phyloP scores from a whole-genome alignment of 2,888 invertebrate genomes.

The Clivina fossor region DNA sequence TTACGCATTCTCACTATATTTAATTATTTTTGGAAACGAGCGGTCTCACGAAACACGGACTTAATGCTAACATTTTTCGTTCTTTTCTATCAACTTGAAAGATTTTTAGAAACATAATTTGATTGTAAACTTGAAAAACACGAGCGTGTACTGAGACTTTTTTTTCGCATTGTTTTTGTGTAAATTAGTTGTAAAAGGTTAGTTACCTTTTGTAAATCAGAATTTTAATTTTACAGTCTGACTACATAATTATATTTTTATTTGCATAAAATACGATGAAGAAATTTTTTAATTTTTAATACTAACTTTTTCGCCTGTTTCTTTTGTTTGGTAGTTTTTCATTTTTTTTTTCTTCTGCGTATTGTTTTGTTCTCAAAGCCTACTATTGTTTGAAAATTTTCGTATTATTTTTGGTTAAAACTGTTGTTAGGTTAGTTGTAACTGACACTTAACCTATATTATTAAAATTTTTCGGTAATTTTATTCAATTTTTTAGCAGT shows the following conservation, averaged over 20 bases:
- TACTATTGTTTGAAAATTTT: no score
- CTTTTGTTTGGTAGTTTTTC: no score
- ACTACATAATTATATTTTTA: conserved; percentile 17
- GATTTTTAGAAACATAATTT: no score
- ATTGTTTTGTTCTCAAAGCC: conserved; percentile 4
- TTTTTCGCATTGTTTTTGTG: conserved; percentile 10
- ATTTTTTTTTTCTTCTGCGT: conserved; percentile 4
- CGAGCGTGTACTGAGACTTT: background rate
- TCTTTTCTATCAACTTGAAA: no score
- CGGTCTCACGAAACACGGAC: conserved; percentile 4
- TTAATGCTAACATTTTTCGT: no score
- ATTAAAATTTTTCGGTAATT: no score
- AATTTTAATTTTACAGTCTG: conserved; percentile 20
- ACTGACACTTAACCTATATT: conserved; percentile 9
- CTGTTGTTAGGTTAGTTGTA: background rate
- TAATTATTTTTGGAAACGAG: conserved; percentile 25
- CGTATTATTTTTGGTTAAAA: no score
- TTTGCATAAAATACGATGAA: conserved; percentile 18
- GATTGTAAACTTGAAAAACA: background rate
- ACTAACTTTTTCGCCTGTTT: no score
- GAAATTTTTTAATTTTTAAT: no score
- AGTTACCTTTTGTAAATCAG: conserved; percentile 21
- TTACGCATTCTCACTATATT: conserved; percentile 17
- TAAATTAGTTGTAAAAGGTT: conserved; percentile 3
- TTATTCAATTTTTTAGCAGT: no score